phyloP scores from a whole-genome alignment of 2,113 vertebrate species.

The Lontra canadensis region DNA sequence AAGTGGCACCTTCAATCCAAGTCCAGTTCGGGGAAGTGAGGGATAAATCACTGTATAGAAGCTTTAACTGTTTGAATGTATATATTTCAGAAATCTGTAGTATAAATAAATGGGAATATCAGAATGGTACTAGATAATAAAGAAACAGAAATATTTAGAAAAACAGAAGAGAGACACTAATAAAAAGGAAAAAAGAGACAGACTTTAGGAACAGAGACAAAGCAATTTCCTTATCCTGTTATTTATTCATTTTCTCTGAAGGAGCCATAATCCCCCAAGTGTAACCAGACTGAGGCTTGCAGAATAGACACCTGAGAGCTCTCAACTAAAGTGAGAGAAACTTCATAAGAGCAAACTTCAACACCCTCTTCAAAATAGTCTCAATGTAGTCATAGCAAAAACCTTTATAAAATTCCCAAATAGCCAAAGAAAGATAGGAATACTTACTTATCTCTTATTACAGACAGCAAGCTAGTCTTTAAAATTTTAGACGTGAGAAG shows the following conservation, averaged over 20 bases:
- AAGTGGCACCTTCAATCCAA: neutral
- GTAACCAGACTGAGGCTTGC: neutral
- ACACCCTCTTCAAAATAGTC: neutral
- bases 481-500: neutral
- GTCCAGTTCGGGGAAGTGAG: neutral
- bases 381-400: neutral
- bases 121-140: neutral
- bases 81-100: neutral
- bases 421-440: neutral
- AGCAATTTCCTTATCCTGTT: neutral
- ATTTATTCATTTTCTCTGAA: slow-evolving; percentile 36
- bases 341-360: neutral
- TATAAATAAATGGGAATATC: neutral
- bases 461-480: neutral
- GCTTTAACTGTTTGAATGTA: neutral
- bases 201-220: neutral
- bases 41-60: neutral
- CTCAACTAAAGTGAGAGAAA: neutral
- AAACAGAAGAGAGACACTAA: neutral
- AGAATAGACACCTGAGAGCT: neutral
- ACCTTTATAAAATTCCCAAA: slow-evolving; percentile 34
- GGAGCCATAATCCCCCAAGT: neutral
- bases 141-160: neutral
- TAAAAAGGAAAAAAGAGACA: no score
- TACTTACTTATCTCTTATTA: neutral